Base-by-base conservation (phyloP, 1,140 invertebrate genomes). In the Diploscapter pachys region DNA sequence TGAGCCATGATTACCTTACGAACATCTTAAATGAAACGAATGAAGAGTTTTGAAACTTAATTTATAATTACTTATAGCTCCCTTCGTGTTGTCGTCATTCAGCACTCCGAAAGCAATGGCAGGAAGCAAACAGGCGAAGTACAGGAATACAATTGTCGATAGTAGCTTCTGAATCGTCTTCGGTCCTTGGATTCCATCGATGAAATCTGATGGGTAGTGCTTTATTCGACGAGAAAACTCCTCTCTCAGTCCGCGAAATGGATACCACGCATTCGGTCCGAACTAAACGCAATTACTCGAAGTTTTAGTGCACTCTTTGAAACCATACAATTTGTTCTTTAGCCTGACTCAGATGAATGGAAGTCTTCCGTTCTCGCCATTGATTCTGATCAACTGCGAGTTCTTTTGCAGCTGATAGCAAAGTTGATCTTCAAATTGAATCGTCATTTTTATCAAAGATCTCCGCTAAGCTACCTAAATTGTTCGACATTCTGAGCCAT, bases 61-160 rank as follows among this genome's bases (percentile, higher is more conserved):
- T 2, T 8, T 11, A 4, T 61, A 77, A 84, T 86, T 82, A 90
- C 90, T 89, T 74, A 91, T 90, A 78, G 86, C 86, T 63, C 90
- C 89, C 63, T 87, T 79, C 49, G 90, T 91, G 80, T 90, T 90
- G 81, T 88, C 89, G 78, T 89, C 88, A 80, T 91, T 91, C 13
- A 91, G 86, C 64, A 89, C 89, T 49, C 90, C 90, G 83, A 91
- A 90, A 54, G 90, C 90, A 75, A 91, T 90, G 75, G 89, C 89
- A 49, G 90, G 90, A 53, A 91, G 86, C 56, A 91, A 86, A 83
- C 90, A 90, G 64, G 90, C 90, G 86, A 91, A 91, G 83, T 90
- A 91, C 5, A 91, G 87, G 83, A 91, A 91, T 53, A 90, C 86
- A 13, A 89, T 65, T 5, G 90, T 90, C 54, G 89, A 89, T 64